Evolutionary conservation across 2,888 invertebrate species (phyloP), one percentile per base, ranked within the genome.

Genomic region (Standfussiana lucernea): DNA sequence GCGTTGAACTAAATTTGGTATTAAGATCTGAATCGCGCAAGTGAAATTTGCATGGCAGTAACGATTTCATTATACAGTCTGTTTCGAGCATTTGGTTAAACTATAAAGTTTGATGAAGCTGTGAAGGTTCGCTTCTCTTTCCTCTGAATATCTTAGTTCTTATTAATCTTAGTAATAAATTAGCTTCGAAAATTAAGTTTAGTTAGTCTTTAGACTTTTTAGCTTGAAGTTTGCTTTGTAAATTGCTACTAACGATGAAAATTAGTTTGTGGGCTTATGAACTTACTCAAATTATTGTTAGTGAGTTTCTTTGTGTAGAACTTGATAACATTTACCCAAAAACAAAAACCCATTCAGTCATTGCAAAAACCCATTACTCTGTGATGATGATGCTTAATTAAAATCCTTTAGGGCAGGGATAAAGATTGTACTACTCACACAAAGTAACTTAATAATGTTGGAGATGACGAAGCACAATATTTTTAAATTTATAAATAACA

Each of bases 81-180:
- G 69, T 79, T 71, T 79, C 71, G 35, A 66, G 59, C 28, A 75
- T 82, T 73, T 61, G 56, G 56, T 67, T 59, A 65, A 72, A 84
- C 79, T 61, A 79, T 82, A 72, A 82, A 85, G 37, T 85, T 84
- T 82, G 61, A 75, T 82, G 67, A 73, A 79, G 59, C 71, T 79
- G 53, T 70, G 50, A 75, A 84, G n/a, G 40, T 64, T 64, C 64
- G 66, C 69, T 69, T 62, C 59, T 73, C 59, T 73, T 83, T 77
- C 72, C 28, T 61, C 56, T 18, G 59, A 72, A 77, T 72, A 61
- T 84, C 42, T 82, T 37, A 59, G 42, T 50, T 75, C 62, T 65
- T 68, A 77, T 67, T 82, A 70, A 82, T 62, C 65, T 80, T 50
- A 61, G 53, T 69, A 32, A 68, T 65, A 53, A 75, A 80, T 83